Evolutionary conservation across 2,888 invertebrate species (phyloP).

Genomic region (Stomorhina lunata): DNA sequence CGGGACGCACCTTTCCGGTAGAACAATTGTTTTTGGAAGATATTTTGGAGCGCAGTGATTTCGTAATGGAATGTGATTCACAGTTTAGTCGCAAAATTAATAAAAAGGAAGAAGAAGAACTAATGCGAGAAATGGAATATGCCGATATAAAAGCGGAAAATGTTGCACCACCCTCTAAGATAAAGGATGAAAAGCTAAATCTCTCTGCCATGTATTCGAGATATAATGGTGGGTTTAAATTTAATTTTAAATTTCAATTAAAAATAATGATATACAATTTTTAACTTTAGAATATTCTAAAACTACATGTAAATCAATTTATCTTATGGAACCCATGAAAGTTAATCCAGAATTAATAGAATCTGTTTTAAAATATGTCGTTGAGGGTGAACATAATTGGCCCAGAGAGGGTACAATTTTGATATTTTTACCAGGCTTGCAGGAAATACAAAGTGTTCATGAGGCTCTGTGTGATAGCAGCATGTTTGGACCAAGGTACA

Average conservation of each 20-base stretch:
- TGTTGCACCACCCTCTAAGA: constrained; percentile 82
- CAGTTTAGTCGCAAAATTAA: constrained; percentile 82
- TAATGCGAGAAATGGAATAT: constrained; percentile 85
- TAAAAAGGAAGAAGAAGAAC: constrained; percentile 82
- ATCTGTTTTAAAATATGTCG: constrained; percentile 85
- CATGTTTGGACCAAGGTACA: constrained; percentile 83
- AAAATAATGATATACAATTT: not conserved
- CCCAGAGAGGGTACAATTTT: constrained; percentile 85
- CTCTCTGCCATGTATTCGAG: constrained; percentile 85
- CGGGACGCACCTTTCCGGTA: constrained; percentile 92
- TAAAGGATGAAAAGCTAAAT: constrained; percentile 87
- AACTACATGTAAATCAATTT: constrained; percentile 86
- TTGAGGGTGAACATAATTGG: constrained; percentile 84
- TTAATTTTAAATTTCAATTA: not conserved
- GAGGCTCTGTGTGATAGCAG: constrained; percentile 85
- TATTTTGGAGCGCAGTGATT: constrained; percentile 85
- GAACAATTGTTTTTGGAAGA: constrained; percentile 91
- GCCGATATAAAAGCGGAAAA: constrained; percentile 83
- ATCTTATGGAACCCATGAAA: constrained; percentile 88
- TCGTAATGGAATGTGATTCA: constrained; percentile 83
- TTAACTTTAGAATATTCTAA: constrained; percentile 81
- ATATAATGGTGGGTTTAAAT: constrained; percentile 81
- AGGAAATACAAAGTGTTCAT: constrained; percentile 87
- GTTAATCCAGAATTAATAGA: constrained; percentile 90
- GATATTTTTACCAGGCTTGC: constrained; percentile 89